Conservation (phyloP, 2,113 vertebrate genomes). For the Electrona antarctica region DNA sequence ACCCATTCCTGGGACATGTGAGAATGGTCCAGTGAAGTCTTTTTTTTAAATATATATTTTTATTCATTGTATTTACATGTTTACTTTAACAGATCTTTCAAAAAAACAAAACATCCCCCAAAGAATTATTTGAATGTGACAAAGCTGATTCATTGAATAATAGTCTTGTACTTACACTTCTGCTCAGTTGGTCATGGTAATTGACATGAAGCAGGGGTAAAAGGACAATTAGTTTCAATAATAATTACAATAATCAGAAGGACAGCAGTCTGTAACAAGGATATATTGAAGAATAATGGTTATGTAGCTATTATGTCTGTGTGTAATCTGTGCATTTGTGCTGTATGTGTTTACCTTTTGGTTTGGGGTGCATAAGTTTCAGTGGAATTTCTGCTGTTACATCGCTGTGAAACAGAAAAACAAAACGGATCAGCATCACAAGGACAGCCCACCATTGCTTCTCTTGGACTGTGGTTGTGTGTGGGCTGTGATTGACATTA, state of each 20-base stretch:
- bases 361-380: constrained; percentile 87
- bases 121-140: not conserved
- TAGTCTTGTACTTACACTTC: constrained; percentile 56
- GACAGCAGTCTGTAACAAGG: not conserved
- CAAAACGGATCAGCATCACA: constrained; percentile 32
- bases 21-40: no score
- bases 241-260: no score
- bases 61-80: no score
- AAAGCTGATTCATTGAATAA: not conserved
- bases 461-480: not conserved
- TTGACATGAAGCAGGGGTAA: constrained; percentile 1
- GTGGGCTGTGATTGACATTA: not conserved
- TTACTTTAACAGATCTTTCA: no score
- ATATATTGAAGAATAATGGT: not conserved
- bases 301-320: not conserved
- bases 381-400: constrained; percentile 85
- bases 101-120: no score
- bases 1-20: no score
- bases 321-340: not conserved
- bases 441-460: not conserved
- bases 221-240: not conserved
- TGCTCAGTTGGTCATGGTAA: constrained; percentile 26
- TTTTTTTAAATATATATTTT: no score
- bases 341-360: constrained; percentile 60
- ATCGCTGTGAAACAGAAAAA: constrained; percentile 76